Percentiles rank a stretch among this genome's conserved stretches.
Evolutionary conservation across 2,888 invertebrate genomes (phyloP).

Genomic region (Caenorhabditis doughertyi): DNA sequence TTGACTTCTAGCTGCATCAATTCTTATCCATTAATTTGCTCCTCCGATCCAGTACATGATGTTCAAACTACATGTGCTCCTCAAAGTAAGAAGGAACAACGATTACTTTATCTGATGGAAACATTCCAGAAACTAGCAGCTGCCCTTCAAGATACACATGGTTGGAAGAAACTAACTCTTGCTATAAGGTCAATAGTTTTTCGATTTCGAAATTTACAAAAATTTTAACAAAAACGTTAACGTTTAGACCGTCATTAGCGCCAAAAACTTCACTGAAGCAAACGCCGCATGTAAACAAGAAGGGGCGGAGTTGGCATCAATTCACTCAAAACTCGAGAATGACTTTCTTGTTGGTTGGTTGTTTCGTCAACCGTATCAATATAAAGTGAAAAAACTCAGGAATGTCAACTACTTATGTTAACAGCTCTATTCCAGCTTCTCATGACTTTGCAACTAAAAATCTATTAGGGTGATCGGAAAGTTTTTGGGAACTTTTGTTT

Average conservation of each 20-base stretch:
- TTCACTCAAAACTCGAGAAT: constrained; percentile 34
- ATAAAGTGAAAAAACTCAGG: constrained; percentile 1
- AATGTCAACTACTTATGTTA: constrained; percentile 4
- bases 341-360: constrained; percentile 31
- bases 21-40: constrained; percentile 33
- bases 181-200: constrained; percentile 24
- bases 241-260: not conserved
- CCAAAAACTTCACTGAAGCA: not conserved
- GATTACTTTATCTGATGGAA: not conserved
- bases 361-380: no score
- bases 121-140: constrained; percentile 13
- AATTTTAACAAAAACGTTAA: not conserved
- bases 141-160: constrained; percentile 37
- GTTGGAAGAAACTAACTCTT: constrained; percentile 19
- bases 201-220: not conserved
- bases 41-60: not conserved
- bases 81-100: not conserved
- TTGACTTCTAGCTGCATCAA: constrained; percentile 26
- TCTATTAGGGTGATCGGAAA: no score
- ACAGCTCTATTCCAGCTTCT: no score
- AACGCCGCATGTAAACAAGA: constrained; percentile 8
- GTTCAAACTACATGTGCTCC: constrained; percentile 25
- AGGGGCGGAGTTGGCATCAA: constrained; percentile 30
- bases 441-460: no score
- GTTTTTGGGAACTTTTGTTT: no score